phyloP scores from a whole-genome alignment of 2,113 vertebrate genomes.

The Danio rerio region DNA sequence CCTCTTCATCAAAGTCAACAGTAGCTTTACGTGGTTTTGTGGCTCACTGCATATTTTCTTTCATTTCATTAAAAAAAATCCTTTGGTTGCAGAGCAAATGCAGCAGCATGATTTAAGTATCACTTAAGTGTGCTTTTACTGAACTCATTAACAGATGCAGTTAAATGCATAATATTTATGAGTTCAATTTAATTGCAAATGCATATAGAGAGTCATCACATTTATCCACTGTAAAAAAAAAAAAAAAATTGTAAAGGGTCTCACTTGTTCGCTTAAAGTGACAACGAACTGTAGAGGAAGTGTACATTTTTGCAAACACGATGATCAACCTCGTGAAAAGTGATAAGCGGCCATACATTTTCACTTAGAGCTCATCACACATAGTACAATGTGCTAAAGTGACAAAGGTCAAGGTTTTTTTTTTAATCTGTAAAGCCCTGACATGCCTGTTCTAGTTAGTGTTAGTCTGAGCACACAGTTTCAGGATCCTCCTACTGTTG shows the following conservation, averaged over 20 bases:
- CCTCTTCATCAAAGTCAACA: not conserved
- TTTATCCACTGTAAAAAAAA: not conserved
- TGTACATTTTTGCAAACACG: not conserved
- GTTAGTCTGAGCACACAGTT: too few species aligned
- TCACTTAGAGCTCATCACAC: not conserved
- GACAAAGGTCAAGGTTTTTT: not conserved
- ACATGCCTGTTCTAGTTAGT: not conserved
- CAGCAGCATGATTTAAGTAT: not conserved
- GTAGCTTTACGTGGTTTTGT: not conserved
- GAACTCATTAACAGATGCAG: too few species aligned
- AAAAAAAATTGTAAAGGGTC: not conserved
- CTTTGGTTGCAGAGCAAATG: not conserved
- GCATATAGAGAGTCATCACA: not conserved
- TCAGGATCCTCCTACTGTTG: too few species aligned
- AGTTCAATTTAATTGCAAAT: not conserved
- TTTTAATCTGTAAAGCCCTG: not conserved
- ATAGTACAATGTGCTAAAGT: not conserved
- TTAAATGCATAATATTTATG: not conserved
- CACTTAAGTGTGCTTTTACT: not conserved
- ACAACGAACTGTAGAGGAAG: not conserved
- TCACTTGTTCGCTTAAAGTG: not conserved
- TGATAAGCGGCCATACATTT: not conserved
- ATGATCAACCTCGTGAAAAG: not conserved
- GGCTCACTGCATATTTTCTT: not conserved
- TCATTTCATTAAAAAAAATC: not conserved